Evolutionary conservation across 53 echinoderm and acorn worm species (phyloP), one percentile per base, ranked within the genome.

Genomic region (Mesocentrotus franciscanus): DNA sequence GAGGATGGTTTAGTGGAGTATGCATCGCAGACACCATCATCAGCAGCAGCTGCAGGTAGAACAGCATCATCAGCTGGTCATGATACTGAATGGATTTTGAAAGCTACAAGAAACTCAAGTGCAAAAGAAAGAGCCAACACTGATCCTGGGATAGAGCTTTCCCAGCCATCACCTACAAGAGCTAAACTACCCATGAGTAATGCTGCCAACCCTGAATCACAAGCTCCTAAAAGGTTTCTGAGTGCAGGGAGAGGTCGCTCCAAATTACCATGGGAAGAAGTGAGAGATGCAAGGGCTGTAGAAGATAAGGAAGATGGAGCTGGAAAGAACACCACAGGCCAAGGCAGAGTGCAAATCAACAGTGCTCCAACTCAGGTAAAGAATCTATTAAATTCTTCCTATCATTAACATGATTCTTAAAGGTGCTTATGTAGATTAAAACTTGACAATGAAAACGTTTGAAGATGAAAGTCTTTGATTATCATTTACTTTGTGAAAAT

Each of bases 251-350:
- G 96, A 92, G 98, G 98, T 61, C 95, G 98, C 55, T 96, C 96
- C 14, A 99, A 99, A 92, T 96, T 99, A 62, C 98, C 98, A 8
- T 99, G 99, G 99, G 97, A 97, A 84, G 99, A 99, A n/a, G 97
- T 96, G 16, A 66, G 94, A 59, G 99, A 99, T 91, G 91, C 95
- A 56, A 96, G 96, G 95, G 70, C 66, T 17, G 95, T 81, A n/a
- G 95, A 70, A 0, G 96, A 96, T 9, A 92, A 90, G 35, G 95
- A 95, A 49, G 79, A 94, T 85, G 85, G 93, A 27, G 29, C 71
- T 34, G 78, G 83, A 60, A 60, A 60, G 22, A 84, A 62, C 64
- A 84, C 85, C 32, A 78, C 83, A 74, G 92, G 93, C 33, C 71
- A 85, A 59, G 87, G 97, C 76, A 92, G 97, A 70, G 94, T 96